A percentile compares a stretch with the other conserved stretches of the same genome.
Evolutionary conservation across 2,888 invertebrate genomes (phyloP).

Genomic region (Anarsia innoxiella): DNA sequence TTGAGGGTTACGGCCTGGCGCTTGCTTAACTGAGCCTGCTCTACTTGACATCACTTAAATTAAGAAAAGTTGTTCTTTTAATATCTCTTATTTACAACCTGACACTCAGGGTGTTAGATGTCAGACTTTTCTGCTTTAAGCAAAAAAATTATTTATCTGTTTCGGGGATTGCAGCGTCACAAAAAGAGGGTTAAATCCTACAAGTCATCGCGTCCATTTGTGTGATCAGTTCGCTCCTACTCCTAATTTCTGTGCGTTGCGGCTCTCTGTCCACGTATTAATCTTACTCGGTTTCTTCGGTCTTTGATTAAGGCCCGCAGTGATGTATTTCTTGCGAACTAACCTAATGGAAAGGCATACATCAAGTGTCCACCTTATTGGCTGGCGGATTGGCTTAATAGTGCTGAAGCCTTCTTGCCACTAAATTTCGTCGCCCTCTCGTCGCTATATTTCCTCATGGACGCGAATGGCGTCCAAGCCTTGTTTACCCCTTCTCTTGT

Average conservation of each 20-base stretch:
- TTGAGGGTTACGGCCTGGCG: constrained; percentile 27
- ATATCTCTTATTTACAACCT: constrained; percentile 2
- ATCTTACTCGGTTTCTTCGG: constrained; percentile 60
- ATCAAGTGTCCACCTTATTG: constrained; percentile 73
- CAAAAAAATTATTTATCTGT: constrained; percentile 11
- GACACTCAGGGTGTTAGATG: no score
- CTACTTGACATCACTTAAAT: constrained; percentile 14
- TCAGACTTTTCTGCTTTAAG: background rate
- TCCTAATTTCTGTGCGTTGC: constrained; percentile 40
- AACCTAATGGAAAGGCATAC: constrained; percentile 71
- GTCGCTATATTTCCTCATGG: constrained; percentile 25
- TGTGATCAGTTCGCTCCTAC: constrained; percentile 35
- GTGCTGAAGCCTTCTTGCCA: constrained; percentile 47
- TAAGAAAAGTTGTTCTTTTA: constrained; percentile 7
- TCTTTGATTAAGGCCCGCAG: constrained; percentile 67
- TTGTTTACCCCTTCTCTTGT: constrained; percentile 19
- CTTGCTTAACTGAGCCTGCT: constrained; percentile 23
- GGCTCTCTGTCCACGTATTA: constrained; percentile 59
- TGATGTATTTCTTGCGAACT: constrained; percentile 71
- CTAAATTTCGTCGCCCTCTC: constrained; percentile 47
- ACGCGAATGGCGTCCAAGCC: constrained; percentile 16
- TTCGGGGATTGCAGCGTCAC: constrained; percentile 5
- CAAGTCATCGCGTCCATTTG: constrained; percentile 35
- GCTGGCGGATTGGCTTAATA: constrained; percentile 63
- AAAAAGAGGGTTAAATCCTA: constrained; percentile 20